These are phyloP conservation scores for Cotesia typhae DNA, from an alignment of 1,140 invertebrate species.

Conservation along the genomic window DNA sequence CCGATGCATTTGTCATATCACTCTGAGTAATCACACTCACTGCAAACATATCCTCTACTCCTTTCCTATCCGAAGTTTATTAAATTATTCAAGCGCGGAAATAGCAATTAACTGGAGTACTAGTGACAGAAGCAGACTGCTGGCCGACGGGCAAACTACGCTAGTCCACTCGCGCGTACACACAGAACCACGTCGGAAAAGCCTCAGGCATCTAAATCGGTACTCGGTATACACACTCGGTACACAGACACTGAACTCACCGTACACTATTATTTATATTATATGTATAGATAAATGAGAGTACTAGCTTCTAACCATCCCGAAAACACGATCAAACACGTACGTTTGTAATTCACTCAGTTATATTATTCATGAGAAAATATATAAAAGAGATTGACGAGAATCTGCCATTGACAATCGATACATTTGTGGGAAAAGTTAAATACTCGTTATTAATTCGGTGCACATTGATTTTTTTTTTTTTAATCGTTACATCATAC, in stretches of 20 bases:
- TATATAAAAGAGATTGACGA: background rate
- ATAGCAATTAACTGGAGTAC: conserved; percentile 64
- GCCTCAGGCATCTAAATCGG: conserved; percentile 39
- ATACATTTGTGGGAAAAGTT: background rate
- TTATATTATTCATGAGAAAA: conserved; percentile 8
- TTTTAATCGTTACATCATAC: too few relatives aligned
- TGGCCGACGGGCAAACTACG: conserved; percentile 55
- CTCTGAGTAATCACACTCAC: conserved; percentile 14
- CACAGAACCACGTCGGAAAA: conserved; percentile 19
- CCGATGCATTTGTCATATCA: too few relatives aligned
- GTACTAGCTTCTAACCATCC: background rate
- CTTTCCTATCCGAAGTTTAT: conserved; percentile 52
- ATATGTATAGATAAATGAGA: background rate
- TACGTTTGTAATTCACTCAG: conserved; percentile 17
- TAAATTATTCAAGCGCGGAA: conserved; percentile 66
- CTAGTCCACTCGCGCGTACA: conserved; percentile 40
- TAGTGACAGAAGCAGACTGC: conserved; percentile 62
- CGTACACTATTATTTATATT: background rate
- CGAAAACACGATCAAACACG: conserved; percentile 17
- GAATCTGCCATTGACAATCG: conserved; percentile 5
- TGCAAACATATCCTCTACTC: conserved; percentile 34
- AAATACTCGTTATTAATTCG: background rate
- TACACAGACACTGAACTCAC: conserved; percentile 2
- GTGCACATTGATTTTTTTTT: background rate
- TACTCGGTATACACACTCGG: background rate